Conservation (phyloP, 2,888 invertebrate genomes). For the Chrysolina oricalcia region DNA sequence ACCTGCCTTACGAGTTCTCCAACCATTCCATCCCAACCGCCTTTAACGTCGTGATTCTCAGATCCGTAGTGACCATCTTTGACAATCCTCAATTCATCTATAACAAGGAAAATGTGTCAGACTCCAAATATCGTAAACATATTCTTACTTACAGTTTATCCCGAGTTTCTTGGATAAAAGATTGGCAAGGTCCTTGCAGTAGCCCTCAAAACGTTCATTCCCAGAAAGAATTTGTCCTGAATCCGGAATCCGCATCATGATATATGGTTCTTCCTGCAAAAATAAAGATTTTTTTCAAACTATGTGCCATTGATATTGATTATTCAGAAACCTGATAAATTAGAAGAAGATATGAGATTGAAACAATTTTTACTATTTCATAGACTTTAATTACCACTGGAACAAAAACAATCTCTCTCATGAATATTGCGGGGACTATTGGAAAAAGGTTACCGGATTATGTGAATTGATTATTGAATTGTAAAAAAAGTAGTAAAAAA, state of each 20-base stretch:
- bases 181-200: conserved; percentile 93
- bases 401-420: too few relatives aligned
- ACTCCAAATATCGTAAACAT: too few relatives aligned
- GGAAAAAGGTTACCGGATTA: too few relatives aligned
- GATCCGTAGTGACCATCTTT: conserved; percentile 90
- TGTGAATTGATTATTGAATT: too few relatives aligned
- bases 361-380: too few relatives aligned
- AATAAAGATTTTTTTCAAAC: too few relatives aligned
- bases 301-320: too few relatives aligned
- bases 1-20: conserved; percentile 91
- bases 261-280: conserved; percentile 88
- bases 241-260: conserved; percentile 83
- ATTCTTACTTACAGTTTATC: conserved; percentile 84
- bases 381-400: too few relatives aligned
- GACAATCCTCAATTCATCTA: conserved; percentile 89
- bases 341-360: background rate
- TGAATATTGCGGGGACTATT: too few relatives aligned
- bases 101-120: conserved; percentile 24
- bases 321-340: conserved; percentile 3
- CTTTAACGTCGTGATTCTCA: conserved; percentile 82
- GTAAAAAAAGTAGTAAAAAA: too few relatives aligned
- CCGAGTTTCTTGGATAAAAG: conserved; percentile 85
- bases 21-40: conserved; percentile 91
- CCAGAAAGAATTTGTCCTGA: conserved; percentile 79
- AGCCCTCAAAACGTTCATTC: conserved; percentile 90